Evolutionary conservation across 2,797 vertebrate genomes (phyloP).

Genomic region (Xyrichtys novacula): DNA sequence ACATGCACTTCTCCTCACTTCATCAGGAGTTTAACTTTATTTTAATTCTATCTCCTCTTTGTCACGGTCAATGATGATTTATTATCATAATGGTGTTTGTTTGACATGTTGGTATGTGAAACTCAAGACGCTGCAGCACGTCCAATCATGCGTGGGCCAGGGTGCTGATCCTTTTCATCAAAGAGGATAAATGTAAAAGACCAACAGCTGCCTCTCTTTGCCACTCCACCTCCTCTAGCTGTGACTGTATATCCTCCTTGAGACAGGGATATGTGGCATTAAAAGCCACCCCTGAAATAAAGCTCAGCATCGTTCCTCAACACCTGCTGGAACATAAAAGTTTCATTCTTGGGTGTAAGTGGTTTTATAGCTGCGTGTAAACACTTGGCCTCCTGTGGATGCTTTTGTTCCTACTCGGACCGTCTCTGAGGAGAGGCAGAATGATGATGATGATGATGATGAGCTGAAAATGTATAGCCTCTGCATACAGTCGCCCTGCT

Average conservation of each 20-base stretch:
- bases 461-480: conserved; percentile 8
- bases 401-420: conserved; percentile 10
- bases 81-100: too few species aligned
- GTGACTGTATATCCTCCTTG: conserved; percentile 1
- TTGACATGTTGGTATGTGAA: too few species aligned
- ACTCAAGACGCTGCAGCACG: too few species aligned
- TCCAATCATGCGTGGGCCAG: not conserved
- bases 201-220: conserved; percentile 28
- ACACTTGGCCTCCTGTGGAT: conserved; percentile 20
- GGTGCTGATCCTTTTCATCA: conserved; percentile 14
- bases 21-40: too few species aligned
- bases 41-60: too few species aligned
- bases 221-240: not conserved
- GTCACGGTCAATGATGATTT: too few species aligned
- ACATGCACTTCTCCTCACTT: too few species aligned
- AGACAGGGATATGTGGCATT: not conserved
- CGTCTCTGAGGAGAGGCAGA: not conserved
- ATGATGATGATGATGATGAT: not conserved
- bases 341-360: conserved; percentile 40
- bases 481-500: conserved; percentile 8
- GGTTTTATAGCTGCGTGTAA: conserved; percentile 47
- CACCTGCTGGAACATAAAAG: conserved; percentile 49
- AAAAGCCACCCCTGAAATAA: conserved; percentile 26
- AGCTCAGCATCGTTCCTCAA: conserved; percentile 4
- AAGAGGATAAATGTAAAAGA: conserved; percentile 30